Base-by-base conservation (phyloP, 92 coral and sea anemone species). In the Desmophyllum pertusum region DNA sequence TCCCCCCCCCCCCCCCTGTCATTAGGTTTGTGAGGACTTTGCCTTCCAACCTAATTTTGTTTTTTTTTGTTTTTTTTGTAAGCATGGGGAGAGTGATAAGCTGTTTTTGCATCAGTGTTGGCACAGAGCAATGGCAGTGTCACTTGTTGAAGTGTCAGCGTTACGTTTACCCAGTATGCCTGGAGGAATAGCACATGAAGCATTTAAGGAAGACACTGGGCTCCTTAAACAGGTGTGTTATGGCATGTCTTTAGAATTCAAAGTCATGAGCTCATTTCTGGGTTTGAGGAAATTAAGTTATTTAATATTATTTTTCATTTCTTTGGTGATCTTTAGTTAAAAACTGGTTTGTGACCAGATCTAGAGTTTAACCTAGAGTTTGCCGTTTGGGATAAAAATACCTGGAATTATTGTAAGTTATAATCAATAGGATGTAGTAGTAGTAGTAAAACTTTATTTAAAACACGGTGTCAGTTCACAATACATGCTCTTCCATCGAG, bases 151-250 rank as follows among this genome's bases (percentile, higher is more conserved):
- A 77, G 98, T 94, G 52, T 96, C 97, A 25, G 98, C 99, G 0
- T 72, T 96, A 30, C 89, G 99, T n/a, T 81, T 96, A 35, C 94
- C 99, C 43, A 86, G 85, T 83, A 81, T 93, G 53, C 99, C 99
- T n/a, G 99, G 99, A 9, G 98, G 99, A 6, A 92, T 96, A 65
- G 72, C 94, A 36, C 97, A 92, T 40, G 99, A 96, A 53, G 94
- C 93, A 5, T 96, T 94, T 69, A 90, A 81, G 48, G 98, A 94
- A 35, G 93, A 92, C 15, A 92, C 87, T 2, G 92, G 98, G 9
- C 88, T 96, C 39, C 74, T 96, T 51, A 95, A 89, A 67, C 98
- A 96, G 93, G 98, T 91, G 29, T 6, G 75, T 21, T 5, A n/a
- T n/a, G 9, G 10, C 53, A 15, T 11, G 14, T 69, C 30, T 37